Evolutionary conservation across 2,888 invertebrate species (phyloP), one percentile per base, ranked within the genome.

Genomic region (Apamea epomidion): DNA sequence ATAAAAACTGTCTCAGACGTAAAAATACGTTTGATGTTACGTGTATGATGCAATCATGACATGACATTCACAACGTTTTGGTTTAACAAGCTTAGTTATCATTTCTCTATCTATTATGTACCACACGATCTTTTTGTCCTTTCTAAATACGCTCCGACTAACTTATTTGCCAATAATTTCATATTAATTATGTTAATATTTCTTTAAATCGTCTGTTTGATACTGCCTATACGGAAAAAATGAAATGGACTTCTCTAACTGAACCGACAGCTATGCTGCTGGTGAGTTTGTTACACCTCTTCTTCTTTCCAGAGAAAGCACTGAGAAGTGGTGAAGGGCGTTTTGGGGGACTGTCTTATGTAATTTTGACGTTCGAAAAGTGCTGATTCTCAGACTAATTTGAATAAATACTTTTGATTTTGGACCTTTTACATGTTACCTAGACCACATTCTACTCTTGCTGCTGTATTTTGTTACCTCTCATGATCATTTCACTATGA

Each of bases 11-110:
- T 83, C 54, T 29, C n/a, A 2, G 10, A 8, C 14, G n/a, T 75
- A 71, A 67, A 82, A 74, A 51, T 42, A 58, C 32, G n/a, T 60
- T 51, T 51, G n/a, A 78, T 60, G 79, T 68, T 16, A 42, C 8
- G 25, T 51, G 32, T 54, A 45, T 78, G 51, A 29, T 60, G 21
- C 16, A 42, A 16, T 4, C 37, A 42, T 42, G 48, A 58, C 12
- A 76, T 18, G 51, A 7, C 54, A 16, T 68, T 42, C 21, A 69
- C n/a, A 69, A 45, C 5, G 60, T 65, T 65, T 60, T 60, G 58
- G 25, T 60, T n/a, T 60, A n/a, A 60, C n/a, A 60, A 60, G n/a
- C 4, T 60, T 60, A 12, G 12, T n/a, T n/a, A n/a, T 60, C 58
- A 60, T 60, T 10, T n/a, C 25, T 25, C 5, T 12, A 14, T 5